Base-by-base conservation (phyloP, 2,888 invertebrate genomes). In the Drosophila stalkeri region DNA sequence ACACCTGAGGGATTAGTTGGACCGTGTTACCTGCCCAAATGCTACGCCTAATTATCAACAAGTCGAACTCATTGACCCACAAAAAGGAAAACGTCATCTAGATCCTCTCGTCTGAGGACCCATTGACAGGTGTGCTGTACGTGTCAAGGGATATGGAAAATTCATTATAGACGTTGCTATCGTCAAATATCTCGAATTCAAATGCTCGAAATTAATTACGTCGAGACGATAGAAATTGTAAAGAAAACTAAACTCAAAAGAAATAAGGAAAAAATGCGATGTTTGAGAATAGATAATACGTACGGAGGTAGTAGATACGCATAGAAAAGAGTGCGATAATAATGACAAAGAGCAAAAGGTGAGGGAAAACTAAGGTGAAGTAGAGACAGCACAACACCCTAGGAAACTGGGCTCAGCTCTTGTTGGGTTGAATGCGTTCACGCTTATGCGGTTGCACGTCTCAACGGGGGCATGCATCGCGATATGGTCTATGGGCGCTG, bases 181-280 rank as follows among this genome's bases (percentile, higher is more conserved):
- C 85, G 70, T 66, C 61, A 67, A 68, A 70, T 70, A 82, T 82
- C 82, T 67, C 46, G 52, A 62, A 79, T 72, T 81, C 65, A 80
- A 90, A 89, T 89, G 72, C 84, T 86, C 81, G 51, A 80, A 83
- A 86, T 86, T 86, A 86, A 86, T 86, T 86, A 86, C 76, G 62
- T 61, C 54, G 54, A 54, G 54, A 71, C 56, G 66, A 47, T 75
- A 57, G 12, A 44, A 64, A 67, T 33, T 33, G 39, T 33, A 37
- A 46, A 46, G 31, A 9, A 66, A 55, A 52, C 49, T 67, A 64
- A 46, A 52, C 52, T 23, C 37, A 23, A 41, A 12, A 27, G 23
- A 51, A 7, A 12, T 31, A 33, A 51, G 18, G 18, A 33, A 51
- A 66, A 73, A 35, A 59, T 2, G 41, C 14, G 41, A 55, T 71